Base-by-base conservation (phyloP, 1,140 invertebrate genomes). In the Brachionus calyciflorus region DNA sequence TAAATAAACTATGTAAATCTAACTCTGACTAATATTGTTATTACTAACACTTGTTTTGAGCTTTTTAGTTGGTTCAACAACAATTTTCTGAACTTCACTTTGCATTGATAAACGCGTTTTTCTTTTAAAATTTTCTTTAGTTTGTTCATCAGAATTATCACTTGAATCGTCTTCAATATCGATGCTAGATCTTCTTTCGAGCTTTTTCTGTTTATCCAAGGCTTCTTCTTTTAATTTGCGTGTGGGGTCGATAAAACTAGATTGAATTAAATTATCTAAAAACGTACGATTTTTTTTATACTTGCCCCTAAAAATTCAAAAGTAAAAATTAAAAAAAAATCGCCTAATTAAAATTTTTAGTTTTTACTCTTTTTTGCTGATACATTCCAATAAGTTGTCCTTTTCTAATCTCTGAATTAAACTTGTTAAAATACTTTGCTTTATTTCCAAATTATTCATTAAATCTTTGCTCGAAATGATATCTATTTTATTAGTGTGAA, bases 41-140 rank as follows among this genome's bases (percentile, higher is more conserved):
- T 60, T 60, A n/a, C 55, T 60, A 37, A 60, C 37, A 33, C 55
- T 60, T 60, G n/a, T 37, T 60, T 40, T 60, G 10, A 60, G 33
- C 9, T 21, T 33, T 60, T 60, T 60, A 0, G 2, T 17, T 9
- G 3, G 12, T 17, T 21, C 14, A 33, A 9, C 3, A 19, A 33
- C 30, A 9, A 9, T 6, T 4, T 9, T 2, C 6, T 4, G 9
- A 40, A 33, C 37, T 60, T 19, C 3, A 17, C n/a, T 60, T 28
- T 40, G n/a, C n/a, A n/a, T n/a, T n/a, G n/a, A n/a, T n/a, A n/a
- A n/a, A n/a, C n/a, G n/a, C n/a, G n/a, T n/a, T n/a, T n/a, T n/a
- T n/a, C n/a, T 33, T 60, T 37, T 3, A 37, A 37, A 3, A 14
- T n/a, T 33, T 60, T 41, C 30, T n/a, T 60, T 60, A 10, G 14